Evolutionary conservation across 1,140 invertebrate genomes (phyloP).

Genomic region (Ptiloglossa arizonensis): DNA sequence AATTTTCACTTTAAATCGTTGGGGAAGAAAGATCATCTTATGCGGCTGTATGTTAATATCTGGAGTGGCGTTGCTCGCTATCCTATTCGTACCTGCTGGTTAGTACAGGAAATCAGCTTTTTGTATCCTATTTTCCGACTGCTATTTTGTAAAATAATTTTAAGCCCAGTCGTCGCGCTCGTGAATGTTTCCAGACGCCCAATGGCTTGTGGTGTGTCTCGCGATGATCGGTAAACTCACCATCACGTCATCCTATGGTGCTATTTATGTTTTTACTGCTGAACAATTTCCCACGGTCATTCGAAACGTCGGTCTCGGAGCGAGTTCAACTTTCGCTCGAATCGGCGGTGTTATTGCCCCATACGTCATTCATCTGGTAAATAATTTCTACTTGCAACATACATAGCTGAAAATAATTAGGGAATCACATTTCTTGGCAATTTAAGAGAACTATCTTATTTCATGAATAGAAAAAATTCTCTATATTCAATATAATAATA

Average conservation of each 20-base stretch:
- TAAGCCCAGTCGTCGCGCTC: background rate
- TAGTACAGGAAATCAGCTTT: slow-evolving; percentile 51
- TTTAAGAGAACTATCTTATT: no score
- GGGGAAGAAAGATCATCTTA: slow-evolving; percentile 87
- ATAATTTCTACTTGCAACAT: slow-evolving; percentile 34
- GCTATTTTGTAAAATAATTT: background rate
- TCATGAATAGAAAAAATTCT: no score
- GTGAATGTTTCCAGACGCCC: slow-evolving; percentile 80
- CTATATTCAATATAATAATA: no score
- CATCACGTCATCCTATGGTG: slow-evolving; percentile 90
- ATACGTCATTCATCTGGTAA: slow-evolving; percentile 85
- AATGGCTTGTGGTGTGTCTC: slow-evolving; percentile 85
- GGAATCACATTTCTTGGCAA: no score
- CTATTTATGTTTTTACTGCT: slow-evolving; percentile 90
- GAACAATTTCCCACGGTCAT: slow-evolving; percentile 93
- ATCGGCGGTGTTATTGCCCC: slow-evolving; percentile 90
- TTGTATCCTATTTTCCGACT: background rate
- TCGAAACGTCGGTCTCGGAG: slow-evolving; percentile 89
- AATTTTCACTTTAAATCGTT: slow-evolving; percentile 87
- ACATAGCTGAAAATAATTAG: background rate
- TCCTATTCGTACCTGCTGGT: slow-evolving; percentile 84
- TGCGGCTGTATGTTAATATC: slow-evolving; percentile 87
- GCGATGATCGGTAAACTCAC: slow-evolving; percentile 92
- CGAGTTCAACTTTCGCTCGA: slow-evolving; percentile 89
- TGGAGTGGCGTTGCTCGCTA: slow-evolving; percentile 84